phyloP scores from a whole-genome alignment of 1,140 invertebrate genomes.

The Drosophila orena region DNA sequence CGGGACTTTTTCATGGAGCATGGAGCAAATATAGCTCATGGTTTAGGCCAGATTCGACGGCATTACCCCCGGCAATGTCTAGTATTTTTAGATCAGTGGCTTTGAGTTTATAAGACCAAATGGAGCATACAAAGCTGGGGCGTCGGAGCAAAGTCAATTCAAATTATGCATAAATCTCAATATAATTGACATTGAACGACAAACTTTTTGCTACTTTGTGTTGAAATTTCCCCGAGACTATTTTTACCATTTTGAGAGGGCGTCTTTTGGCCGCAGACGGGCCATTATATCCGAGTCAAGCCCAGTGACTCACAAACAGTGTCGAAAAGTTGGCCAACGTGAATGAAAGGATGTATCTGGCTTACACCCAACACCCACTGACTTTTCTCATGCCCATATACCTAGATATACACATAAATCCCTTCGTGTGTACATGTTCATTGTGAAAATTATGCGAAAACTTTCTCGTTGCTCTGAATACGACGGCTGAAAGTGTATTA shows the following conservation, averaged over 20 bases:
- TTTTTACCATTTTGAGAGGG: conserved; percentile 46
- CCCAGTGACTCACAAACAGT: conserved; percentile 19
- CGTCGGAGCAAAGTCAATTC: conserved; percentile 31
- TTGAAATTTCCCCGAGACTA: conserved; percentile 40
- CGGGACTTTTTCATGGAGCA: background rate
- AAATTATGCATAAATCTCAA: conserved; percentile 75
- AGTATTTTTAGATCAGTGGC: conserved; percentile 55
- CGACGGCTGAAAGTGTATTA: conserved; percentile 44
- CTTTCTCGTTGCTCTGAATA: conserved; percentile 41
- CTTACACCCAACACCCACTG: background rate
- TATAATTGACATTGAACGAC: conserved; percentile 60
- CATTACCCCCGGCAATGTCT: conserved; percentile 5
- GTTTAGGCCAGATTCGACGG: conserved; percentile 16
- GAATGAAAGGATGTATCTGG: conserved; percentile 27
- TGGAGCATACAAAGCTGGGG: conserved; percentile 13
- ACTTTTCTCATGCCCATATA: background rate
- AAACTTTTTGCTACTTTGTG: conserved; percentile 56
- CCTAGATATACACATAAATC: background rate
- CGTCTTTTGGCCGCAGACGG: conserved; percentile 30
- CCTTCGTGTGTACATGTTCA: conserved; percentile 23
- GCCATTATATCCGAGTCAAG: conserved; percentile 46
- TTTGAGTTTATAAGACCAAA: conserved; percentile 51
- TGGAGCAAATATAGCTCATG: conserved; percentile 6
- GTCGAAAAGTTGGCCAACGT: conserved; percentile 32
- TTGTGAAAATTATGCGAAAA: conserved; percentile 68